These are phyloP conservation scores for Xenopus petersii DNA, from an alignment of 2,797 vertebrate species.

Conservation along the genomic window DNA sequence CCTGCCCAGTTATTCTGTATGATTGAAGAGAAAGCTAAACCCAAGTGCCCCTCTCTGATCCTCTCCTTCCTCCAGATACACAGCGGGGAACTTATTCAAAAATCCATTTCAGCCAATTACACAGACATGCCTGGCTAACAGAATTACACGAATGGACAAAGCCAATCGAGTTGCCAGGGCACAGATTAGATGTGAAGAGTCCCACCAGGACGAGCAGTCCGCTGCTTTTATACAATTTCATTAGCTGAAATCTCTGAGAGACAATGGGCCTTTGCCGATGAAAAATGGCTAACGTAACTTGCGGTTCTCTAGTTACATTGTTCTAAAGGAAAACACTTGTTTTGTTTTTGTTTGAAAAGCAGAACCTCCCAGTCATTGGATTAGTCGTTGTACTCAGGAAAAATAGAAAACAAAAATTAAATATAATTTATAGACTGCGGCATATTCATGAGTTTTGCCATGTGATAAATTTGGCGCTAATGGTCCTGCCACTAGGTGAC, in stretches of 20 bases:
- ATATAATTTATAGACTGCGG: too few relatives aligned
- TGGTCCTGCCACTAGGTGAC: too few relatives aligned
- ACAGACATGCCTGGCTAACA: slow-evolving; percentile 5
- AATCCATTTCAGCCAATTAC: background rate
- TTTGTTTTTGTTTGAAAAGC: too few relatives aligned
- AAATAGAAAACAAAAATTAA: too few relatives aligned
- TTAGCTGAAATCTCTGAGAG: background rate
- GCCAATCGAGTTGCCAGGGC: background rate
- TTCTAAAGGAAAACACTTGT: too few relatives aligned
- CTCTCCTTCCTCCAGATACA: background rate
- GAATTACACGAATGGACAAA: background rate
- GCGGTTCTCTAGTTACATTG: too few relatives aligned
- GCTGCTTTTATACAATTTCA: slow-evolving; percentile 1
- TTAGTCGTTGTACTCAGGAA: too few relatives aligned
- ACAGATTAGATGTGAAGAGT: background rate
- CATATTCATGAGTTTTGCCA: too few relatives aligned
- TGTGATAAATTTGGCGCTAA: too few relatives aligned
- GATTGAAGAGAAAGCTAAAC: too few relatives aligned
- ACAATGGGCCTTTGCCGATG: background rate
- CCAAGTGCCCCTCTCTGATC: background rate
- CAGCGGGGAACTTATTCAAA: background rate
- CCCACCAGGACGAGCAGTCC: background rate
- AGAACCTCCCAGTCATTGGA: too few relatives aligned
- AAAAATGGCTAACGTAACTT: background rate
- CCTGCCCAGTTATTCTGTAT: too few relatives aligned